Evolutionary conservation across 2,797 vertebrate species (phyloP).

Genomic region (Cyclopterus lumpus): DNA sequence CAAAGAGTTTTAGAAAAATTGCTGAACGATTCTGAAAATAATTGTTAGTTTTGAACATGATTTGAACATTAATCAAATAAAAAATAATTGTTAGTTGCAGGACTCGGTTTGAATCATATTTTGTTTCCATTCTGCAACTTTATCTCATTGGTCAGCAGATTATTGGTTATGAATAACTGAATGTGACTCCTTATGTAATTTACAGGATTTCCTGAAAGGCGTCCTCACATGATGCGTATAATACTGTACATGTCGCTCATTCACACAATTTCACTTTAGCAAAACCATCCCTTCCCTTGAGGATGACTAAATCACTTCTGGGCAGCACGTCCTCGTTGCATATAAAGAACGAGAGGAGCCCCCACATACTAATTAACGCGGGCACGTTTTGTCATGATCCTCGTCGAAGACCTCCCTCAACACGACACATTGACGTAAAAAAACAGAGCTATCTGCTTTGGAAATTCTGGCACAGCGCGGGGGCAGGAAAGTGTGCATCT

Average conservation of each 20-base stretch:
- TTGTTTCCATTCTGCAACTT: background rate
- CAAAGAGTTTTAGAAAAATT: background rate
- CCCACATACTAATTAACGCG: slow-evolving; percentile 36
- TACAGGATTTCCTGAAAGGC: slow-evolving; percentile 4
- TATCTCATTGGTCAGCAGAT: background rate
- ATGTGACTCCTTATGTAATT: background rate
- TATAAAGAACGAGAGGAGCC: slow-evolving; percentile 17
- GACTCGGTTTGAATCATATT: background rate
- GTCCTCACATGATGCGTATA: background rate
- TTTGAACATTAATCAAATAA: background rate
- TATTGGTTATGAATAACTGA: background rate
- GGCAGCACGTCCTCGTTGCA: background rate
- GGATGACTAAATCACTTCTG: slow-evolving; percentile 9
- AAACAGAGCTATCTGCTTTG: slow-evolving; percentile 33
- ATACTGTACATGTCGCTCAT: background rate
- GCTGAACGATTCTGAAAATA: background rate
- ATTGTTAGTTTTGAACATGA: background rate
- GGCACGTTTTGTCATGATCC: slow-evolving; percentile 29
- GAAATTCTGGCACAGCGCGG: slow-evolving; percentile 23
- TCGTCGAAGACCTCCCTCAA: slow-evolving; percentile 34
- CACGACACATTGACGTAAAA: slow-evolving; percentile 15
- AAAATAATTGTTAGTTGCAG: background rate
- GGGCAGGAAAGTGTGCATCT: slow-evolving; percentile 58
- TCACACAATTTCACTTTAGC: slow-evolving; percentile 10
- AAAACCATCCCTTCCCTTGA: background rate